phyloP scores from a whole-genome alignment of 2,797 vertebrate genomes.

The Falco cherrug region DNA sequence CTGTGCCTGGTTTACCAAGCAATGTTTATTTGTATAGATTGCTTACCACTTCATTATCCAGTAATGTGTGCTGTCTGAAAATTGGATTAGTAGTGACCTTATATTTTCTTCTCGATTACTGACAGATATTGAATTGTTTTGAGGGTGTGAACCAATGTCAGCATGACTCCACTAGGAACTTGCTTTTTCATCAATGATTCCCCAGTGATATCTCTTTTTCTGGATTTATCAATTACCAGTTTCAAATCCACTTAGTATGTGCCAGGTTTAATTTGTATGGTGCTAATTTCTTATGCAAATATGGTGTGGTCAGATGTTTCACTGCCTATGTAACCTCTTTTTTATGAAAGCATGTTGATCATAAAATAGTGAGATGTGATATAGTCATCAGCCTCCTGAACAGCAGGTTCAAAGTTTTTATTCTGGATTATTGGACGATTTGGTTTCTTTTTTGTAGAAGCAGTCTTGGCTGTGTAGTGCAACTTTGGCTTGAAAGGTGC shows the following conservation, averaged over 20 bases:
- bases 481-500: not conserved
- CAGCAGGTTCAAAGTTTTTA: not conserved
- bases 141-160: constrained; percentile 16
- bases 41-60: constrained; percentile 57
- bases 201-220: constrained; percentile 20
- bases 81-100: constrained; percentile 51
- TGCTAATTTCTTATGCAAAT: constrained; percentile 44
- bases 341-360: not conserved
- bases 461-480: not conserved
- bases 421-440: not conserved
- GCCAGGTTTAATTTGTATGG: constrained; percentile 38
- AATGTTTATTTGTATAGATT: constrained; percentile 29
- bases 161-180: constrained; percentile 4
- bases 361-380: not conserved
- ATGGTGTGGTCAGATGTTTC: not conserved
- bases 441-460: not conserved
- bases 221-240: constrained; percentile 39
- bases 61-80: constrained; percentile 29
- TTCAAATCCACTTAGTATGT: constrained; percentile 45
- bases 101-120: constrained; percentile 36
- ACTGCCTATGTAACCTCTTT: not conserved
- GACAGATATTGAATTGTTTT: constrained; percentile 58
- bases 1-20: not conserved
- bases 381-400: not conserved
- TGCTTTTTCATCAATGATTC: not conserved